Percentiles rank a stretch among this genome's conserved stretches.
Conservation (phyloP, 2,797 vertebrate genomes). For the Onychomys torridus region DNA sequence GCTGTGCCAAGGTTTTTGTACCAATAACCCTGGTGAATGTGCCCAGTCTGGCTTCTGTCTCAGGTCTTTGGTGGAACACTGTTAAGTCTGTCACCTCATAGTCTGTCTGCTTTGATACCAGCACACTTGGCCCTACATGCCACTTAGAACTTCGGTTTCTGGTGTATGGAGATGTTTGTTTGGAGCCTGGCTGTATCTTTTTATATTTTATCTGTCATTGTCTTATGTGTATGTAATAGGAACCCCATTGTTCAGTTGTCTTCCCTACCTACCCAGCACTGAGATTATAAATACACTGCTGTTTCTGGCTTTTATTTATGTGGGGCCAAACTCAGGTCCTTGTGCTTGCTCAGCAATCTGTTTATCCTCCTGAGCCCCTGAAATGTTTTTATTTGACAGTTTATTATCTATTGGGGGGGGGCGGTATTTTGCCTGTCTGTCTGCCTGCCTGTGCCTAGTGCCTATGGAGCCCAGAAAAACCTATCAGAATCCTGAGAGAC, state of each 20-base stretch:
- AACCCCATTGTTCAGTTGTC: not conserved
- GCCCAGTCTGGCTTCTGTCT: slow-evolving; percentile 5
- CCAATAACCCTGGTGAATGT: not conserved
- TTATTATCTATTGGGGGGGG: not conserved
- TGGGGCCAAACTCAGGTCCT: not conserved
- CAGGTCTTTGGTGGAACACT: not conserved
- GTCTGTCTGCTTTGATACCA: not conserved
- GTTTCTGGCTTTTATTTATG: not conserved
- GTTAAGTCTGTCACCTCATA: not conserved
- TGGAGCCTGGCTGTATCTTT: not conserved
- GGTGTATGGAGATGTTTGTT: not conserved
- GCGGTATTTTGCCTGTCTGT: not conserved
- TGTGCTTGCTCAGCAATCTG: not conserved
- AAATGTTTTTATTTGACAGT: not conserved
- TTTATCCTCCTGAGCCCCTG: not conserved
- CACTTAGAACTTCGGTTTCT: slow-evolving; percentile 14
- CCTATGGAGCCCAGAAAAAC: not conserved
- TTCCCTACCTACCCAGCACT: not conserved
- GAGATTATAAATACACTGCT: not conserved
- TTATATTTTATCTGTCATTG: not conserved
- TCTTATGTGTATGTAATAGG: not conserved
- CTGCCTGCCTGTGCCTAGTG: not conserved
- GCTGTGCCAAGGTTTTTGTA: not conserved
- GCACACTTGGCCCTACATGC: not conserved
- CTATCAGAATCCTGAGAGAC: not conserved